These are phyloP conservation scores for Mormyrops boulengeri DNA, from an alignment of 2,797 vertebrate genomes.

Conservation along the genomic window DNA sequence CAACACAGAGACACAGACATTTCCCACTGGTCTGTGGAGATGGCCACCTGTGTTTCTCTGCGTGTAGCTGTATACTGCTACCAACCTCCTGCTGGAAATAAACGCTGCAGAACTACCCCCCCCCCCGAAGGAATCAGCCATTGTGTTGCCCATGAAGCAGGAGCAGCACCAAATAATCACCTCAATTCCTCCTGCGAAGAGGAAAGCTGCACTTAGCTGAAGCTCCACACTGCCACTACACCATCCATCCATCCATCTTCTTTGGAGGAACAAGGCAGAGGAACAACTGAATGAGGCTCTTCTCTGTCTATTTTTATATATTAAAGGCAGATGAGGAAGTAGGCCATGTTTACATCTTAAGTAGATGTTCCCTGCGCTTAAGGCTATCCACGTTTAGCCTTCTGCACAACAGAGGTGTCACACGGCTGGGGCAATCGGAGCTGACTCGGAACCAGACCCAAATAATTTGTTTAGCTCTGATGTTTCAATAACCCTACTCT, in stretches of 20 bases:
- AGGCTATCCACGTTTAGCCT: neutral
- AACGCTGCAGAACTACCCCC: slow-evolving; percentile 3
- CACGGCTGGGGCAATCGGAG: neutral
- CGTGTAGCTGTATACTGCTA: neutral
- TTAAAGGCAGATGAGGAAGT: neutral
- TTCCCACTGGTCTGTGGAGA: neutral
- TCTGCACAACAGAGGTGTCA: neutral
- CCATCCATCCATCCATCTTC: neutral
- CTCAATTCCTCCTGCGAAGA: slow-evolving; percentile 2
- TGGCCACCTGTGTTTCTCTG: neutral
- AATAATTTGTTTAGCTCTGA: neutral
- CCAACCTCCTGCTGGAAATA: slow-evolving; percentile 11
- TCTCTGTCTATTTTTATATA: neutral
- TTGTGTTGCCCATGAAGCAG: slow-evolving; percentile 20
- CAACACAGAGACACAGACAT: neutral
- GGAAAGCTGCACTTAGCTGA: neutral
- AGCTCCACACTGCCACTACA: neutral
- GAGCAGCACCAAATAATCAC: slow-evolving; percentile 5
- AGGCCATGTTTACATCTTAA: neutral
- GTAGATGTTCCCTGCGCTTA: neutral
- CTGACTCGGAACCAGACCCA: neutral
- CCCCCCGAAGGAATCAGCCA: neutral
- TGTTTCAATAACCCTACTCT: neutral
- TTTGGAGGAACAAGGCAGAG: neutral
- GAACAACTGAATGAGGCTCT: neutral